These are phyloP conservation scores for Calameuta pallipes DNA, from an alignment of 2,888 invertebrate genomes.

Conservation along the genomic window DNA sequence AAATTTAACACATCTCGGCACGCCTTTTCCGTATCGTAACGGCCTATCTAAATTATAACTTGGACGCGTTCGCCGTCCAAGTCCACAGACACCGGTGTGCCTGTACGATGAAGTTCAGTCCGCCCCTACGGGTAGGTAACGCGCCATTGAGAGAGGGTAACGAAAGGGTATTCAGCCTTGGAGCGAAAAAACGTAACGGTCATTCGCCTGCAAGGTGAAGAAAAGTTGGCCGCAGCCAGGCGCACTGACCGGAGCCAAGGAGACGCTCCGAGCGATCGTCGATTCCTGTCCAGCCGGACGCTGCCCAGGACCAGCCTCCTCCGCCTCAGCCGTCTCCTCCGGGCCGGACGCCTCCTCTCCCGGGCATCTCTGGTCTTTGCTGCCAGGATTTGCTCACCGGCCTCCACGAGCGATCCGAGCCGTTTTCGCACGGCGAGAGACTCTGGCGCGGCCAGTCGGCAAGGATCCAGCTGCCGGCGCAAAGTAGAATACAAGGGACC, in stretches of 20 bases:
- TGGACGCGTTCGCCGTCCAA: no score
- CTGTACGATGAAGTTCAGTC: no score
- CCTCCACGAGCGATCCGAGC: no score
- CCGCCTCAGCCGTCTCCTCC: constrained; percentile 21
- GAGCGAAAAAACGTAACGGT: constrained; percentile 63
- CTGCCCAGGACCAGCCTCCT: constrained; percentile 37
- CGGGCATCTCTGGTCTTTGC: neutral
- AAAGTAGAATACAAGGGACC: no score
- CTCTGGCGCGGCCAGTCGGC: no score
- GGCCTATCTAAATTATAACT: no score
- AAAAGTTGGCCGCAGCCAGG: constrained; percentile 59
- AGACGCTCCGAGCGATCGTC: constrained; percentile 55
- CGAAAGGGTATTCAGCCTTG: constrained; percentile 58
- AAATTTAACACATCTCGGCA: no score
- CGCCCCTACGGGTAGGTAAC: neutral
- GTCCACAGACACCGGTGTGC: no score
- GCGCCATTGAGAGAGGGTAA: constrained; percentile 33
- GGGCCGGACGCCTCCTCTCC: constrained; percentile 8
- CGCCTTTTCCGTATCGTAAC: no score
- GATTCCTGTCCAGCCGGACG: constrained; percentile 48
- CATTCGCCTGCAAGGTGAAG: constrained; percentile 63
- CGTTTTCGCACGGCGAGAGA: no score
- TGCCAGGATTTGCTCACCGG: no score
- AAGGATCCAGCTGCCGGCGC: no score
- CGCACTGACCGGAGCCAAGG: constrained; percentile 63